A percentile compares a stretch with the other conserved stretches of the same genome.
These are phyloP conservation scores for Acanthisitta chloris DNA, from an alignment of 2,113 vertebrate genomes.

Conservation along the genomic window DNA sequence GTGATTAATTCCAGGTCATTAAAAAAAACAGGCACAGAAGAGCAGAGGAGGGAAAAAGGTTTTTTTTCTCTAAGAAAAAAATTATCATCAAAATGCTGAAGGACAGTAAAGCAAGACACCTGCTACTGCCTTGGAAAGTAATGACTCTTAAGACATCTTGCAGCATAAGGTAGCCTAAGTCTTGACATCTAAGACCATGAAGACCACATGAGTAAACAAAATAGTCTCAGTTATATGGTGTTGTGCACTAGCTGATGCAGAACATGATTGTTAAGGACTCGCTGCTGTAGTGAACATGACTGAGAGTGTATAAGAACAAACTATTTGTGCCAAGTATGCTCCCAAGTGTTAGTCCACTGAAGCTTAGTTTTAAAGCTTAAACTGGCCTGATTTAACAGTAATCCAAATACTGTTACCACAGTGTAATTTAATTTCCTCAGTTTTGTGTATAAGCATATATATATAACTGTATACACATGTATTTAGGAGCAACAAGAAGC, in stretches of 20 bases:
- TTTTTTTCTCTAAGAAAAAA: neutral
- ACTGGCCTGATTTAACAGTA: neutral
- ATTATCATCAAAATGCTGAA: neutral
- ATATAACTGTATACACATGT: neutral
- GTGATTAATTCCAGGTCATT: neutral
- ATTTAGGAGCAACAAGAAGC: neutral
- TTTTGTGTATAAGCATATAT: neutral
- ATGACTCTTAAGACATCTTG: neutral
- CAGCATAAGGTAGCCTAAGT: neutral
- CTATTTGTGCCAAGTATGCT: neutral
- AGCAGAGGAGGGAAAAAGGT: fast-evolving
- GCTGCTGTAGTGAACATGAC: neutral
- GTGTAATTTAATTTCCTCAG: neutral
- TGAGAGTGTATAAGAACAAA: neutral
- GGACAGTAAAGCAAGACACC: neutral
- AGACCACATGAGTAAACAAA: neutral
- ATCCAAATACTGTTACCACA: neutral
- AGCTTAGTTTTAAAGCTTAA: neutral
- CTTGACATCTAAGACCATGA: neutral
- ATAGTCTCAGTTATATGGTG: neutral
- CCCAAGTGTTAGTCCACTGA: neutral
- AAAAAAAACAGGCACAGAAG: neutral
- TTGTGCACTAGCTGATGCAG: neutral
- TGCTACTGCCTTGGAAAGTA: neutral
- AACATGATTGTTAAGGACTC: neutral